Evolutionary conservation across 2,113 vertebrate species (phyloP), one percentile per base, ranked within the genome.

Genomic region (Calidris pygmaea): DNA sequence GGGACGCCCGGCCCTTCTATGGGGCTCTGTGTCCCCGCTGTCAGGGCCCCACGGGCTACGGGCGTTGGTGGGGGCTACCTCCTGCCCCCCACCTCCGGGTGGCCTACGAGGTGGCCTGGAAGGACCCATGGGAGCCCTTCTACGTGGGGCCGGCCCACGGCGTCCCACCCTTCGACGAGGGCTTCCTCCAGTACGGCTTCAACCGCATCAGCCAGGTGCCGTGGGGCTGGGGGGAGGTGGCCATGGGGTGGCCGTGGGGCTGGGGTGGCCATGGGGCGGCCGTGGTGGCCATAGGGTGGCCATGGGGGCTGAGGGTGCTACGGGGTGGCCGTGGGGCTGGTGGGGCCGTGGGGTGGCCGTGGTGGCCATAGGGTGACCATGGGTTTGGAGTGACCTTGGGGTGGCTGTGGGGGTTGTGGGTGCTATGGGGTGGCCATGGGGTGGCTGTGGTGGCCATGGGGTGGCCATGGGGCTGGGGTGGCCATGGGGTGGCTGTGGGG

Each of bases 131-230:
- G 89, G 89, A 91, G 12, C 89, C 89, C 20, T 91, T 91, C 17
- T 91, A 86, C 9, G 75, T 91, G 59, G 89, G 45, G 16, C 74
- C 74, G 1, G 53, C 67, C 15, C 10, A 2, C 1, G 17, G 53
- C 1, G 67, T 74, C 2, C 89, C 89, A 0, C 74, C 67, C 34
- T 91, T 91, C 45, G 82, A 85, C 2, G 67, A 85, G 67, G 27
- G 82, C 35, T 91, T 91, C 75, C 52, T 85, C 22, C 89, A 91
- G 75, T 91, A 79, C 14, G 89, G 89, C 34, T 91, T 91, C 89
- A 91, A 91, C 89, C 82, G 89, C 89, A 91, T 91, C 82, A 91
- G 89, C 37, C 89, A 90, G 89, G 88, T 85, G 19, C 27, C 1
- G 12, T 12, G 18, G 21, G 47, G 72, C 7, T 3, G 75, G 47